Conservation (phyloP, 53 echinoderm and acorn worm genomes). For the Echinarachnius parma region DNA sequence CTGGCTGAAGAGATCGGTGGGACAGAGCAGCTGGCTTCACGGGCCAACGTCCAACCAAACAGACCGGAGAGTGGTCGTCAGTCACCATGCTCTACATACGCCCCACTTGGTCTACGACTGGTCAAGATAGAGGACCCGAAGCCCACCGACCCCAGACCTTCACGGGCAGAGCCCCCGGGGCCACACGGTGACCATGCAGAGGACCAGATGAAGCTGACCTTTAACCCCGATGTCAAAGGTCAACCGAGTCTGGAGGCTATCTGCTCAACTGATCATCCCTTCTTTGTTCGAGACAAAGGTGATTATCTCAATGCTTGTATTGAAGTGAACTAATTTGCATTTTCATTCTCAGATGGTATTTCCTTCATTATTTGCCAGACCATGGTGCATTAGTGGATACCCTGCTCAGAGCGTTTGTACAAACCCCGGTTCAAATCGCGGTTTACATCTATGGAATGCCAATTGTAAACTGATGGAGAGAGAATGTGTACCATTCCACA, state of each 20-base stretch:
- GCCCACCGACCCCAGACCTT: conserved; percentile 15
- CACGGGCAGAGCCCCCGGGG: neutral
- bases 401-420: too few species aligned
- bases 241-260: conserved; percentile 27
- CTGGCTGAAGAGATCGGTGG: conserved; percentile 48
- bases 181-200: neutral
- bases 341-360: too few species aligned
- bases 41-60: conserved; percentile 14
- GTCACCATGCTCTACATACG: conserved; percentile 40
- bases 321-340: too few species aligned
- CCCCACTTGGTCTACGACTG: conserved; percentile 44
- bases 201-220: conserved; percentile 47
- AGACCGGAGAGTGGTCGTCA: neutral
- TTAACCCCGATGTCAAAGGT: conserved; percentile 29
- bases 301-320: too few species aligned
- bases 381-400: too few species aligned
- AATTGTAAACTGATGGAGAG: too few species aligned
- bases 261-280: conserved; percentile 54
- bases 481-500: too few species aligned
- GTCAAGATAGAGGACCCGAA: conserved; percentile 53
- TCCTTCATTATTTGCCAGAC: too few species aligned
- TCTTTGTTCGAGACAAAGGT: conserved; percentile 56
- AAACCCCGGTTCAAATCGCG: too few species aligned
- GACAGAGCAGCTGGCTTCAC: conserved; percentile 38
- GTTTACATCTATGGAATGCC: too few species aligned